Evolutionary conservation across 2,888 invertebrate species (phyloP), one percentile per base, ranked within the genome.

Genomic region (Andrena bicolor): DNA sequence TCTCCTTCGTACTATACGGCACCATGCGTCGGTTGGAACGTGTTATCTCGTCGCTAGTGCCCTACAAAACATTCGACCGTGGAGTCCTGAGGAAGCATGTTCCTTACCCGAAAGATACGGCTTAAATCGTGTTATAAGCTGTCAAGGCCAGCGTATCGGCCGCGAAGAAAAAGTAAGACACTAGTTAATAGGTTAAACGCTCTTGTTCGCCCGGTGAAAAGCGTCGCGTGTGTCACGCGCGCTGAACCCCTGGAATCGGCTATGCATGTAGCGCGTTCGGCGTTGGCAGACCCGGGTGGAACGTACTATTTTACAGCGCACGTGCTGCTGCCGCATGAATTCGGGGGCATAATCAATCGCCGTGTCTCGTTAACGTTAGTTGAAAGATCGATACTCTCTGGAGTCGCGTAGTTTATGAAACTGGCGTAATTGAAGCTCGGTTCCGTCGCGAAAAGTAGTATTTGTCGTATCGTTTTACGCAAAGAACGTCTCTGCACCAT

Each of bases 201-300:
- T 61, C 13, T 65, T 65, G 7, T n/a, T 66, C 26, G 70, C 30
- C 7, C n/a, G 41, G 77, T 65, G 79, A 64, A 73, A 69, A 65
- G 72, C 68, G 51, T 78, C 68, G 79, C 79, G 69, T 81, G 73
- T 82, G 81, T 61, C 70, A 82, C 70, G 81, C 74, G 81, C 48
- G 53, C 41, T 60, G 30, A 60, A 74, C 60, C 70, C n/a, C 28
- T 28, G 53, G 69, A 48, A 70, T 74, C 16, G 10, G 20, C 13
- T 69, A n/a, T 35, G n/a, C 58, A 32, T 32, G 26, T 4, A 8
- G 35, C 35, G 61, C 16, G 56, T 66, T 49, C 13, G 49, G 20
- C 41, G 60, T 56, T 28, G 28, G 32, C 60, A 68, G 48, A 60
- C 61, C 13, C 58, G 71, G 26, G 16, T 26, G 2, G 41, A 66